Base-by-base conservation (phyloP, 2,797 vertebrate genomes). In the Acridotheres tristis region DNA sequence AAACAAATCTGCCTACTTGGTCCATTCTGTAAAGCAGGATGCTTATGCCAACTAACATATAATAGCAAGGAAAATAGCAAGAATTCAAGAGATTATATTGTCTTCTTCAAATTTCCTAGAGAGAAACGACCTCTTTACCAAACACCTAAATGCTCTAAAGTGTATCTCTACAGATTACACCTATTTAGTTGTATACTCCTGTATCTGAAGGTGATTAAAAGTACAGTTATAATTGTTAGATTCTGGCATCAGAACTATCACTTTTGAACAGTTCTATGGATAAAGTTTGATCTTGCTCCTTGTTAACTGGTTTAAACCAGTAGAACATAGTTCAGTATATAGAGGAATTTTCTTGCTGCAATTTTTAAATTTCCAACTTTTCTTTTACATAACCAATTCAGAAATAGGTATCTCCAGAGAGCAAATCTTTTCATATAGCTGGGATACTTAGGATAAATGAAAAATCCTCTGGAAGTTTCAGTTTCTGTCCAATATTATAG, bases 11-110 rank as follows among this genome's bases (percentile, higher is more conserved):
- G 23, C 22, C 69, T 90, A 18, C 77, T 78, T 16, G 21, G 51
- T 90, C 75, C 76, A 92, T 96, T 95, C 55, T 91, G 30, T 95
- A 85, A 97, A 97, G 93, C 76, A 23, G 38, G 86, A 82, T 74
- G 63, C 36, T 95, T 97, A 92, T 88, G 94, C 71, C 89, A 97
- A 96, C 93, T 95, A 92, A 76, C 59, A 79, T 82, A 93, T 92
- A 94, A 96, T 80, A 93, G 92, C 93, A 96, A 94, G 71, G 96
- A 80, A 96, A 94, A 91, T 51, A 96, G 3, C 11, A 92, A 97
- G 96, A 97, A 98, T 97, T 97, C 97, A 98, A 96, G 91, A 92
- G 54, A 94, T 22, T 11, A 43, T 58, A 26, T 22, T 51, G 19
- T n/a, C 7, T 32, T 94, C 80, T 53, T 43, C 38, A 68, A 66